Evolutionary conservation across 2,888 invertebrate species (phyloP), one percentile per base, ranked within the genome.

Genomic region (Eupithecia centaureata): DNA sequence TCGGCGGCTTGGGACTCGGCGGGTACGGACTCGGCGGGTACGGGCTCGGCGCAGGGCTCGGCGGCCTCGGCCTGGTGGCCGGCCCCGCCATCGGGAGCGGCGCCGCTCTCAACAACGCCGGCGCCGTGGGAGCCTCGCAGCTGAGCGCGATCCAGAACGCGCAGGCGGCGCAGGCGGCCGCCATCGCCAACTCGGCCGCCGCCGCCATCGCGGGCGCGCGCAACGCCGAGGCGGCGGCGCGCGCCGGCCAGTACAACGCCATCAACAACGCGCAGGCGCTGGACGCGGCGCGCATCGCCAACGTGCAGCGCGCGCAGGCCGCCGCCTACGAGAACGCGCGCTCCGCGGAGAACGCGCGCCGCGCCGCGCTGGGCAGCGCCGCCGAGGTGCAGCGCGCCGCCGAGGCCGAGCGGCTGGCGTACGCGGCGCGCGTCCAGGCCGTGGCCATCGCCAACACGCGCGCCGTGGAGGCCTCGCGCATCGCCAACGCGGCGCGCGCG

Each of bases 81-180:
- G 80, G 77, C 5, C 78, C 82, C 5, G 72, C 68, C 7, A 65
- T 88, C 13, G 89, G 89, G 65, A 84, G 82, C 52, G 86, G 86
- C 4, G 80, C 80, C 18, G 90, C 89, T 0, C 84, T 92, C 51
- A 92, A 91, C 79, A 89, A 85, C 71, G 92, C 91, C 5, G 92
- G 86, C 2, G 87, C 90, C 5, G 91, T 82, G 1, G 91, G 92
- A 12, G 91, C 91, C 28, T 90, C 92, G 47, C 92, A 91, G 63
- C 88, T 92, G 58, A 91, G 89, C 67, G 91, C 92, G 47, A 91
- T 92, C 70, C 92, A 92, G 70, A 92, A 92, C 78, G 92, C 92
- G 1, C 92, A 92, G 67, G 92, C 92, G 15, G 91, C 86, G 13
- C 91, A 90, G 18, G 92, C 87, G 1, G 82, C 91, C 3, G 87